A percentile compares a stretch with the other conserved stretches of the same genome.
phyloP scores from a whole-genome alignment of 2,113 vertebrate genomes.

The Halichoeres trimaculatus region DNA sequence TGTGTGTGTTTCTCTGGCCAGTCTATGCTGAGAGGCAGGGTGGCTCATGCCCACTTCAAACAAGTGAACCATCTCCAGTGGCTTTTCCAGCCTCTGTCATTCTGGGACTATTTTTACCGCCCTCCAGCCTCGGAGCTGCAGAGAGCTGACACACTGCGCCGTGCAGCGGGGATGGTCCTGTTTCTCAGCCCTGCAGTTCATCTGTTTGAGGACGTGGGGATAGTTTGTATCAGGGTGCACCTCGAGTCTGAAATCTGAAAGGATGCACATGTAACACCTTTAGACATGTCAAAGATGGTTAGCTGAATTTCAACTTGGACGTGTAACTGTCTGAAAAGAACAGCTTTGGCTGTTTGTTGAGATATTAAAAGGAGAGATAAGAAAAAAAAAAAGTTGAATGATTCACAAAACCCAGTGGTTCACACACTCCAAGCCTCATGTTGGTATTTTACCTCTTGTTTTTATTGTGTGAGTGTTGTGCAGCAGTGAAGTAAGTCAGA shows the following conservation, averaged over 20 bases:
- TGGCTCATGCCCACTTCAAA: conserved; percentile 80
- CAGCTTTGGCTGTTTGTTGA: not conserved
- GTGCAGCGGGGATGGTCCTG: not conserved
- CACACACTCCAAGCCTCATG: too few relatives aligned
- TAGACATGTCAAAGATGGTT: not conserved
- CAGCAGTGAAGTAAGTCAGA: not conserved
- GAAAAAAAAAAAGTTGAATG: not conserved
- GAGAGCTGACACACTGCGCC: conserved; percentile 12
- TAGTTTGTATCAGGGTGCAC: not conserved
- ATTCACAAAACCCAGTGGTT: too few relatives aligned
- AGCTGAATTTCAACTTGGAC: too few relatives aligned
- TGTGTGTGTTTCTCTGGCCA: conserved; percentile 26
- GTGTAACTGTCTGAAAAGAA: too few relatives aligned
- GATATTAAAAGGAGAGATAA: too few relatives aligned
- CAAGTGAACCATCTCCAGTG: conserved; percentile 67
- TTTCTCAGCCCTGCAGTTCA: conserved; percentile 14
- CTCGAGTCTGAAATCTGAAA: not conserved
- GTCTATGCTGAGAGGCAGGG: conserved; percentile 27
- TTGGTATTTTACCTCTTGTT: too few relatives aligned
- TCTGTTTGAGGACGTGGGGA: not conserved
- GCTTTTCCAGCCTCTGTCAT: conserved; percentile 84
- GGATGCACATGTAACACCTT: not conserved
- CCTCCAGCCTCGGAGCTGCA: conserved; percentile 38
- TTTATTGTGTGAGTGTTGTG: not conserved
- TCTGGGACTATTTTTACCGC: conserved; percentile 78